Percentiles rank a stretch among this genome's conserved stretches.
These are phyloP conservation scores for Turritopsis rubra DNA, from an alignment of 30 jellyfish, hydroid and myxozoan species.

Conservation along the genomic window DNA sequence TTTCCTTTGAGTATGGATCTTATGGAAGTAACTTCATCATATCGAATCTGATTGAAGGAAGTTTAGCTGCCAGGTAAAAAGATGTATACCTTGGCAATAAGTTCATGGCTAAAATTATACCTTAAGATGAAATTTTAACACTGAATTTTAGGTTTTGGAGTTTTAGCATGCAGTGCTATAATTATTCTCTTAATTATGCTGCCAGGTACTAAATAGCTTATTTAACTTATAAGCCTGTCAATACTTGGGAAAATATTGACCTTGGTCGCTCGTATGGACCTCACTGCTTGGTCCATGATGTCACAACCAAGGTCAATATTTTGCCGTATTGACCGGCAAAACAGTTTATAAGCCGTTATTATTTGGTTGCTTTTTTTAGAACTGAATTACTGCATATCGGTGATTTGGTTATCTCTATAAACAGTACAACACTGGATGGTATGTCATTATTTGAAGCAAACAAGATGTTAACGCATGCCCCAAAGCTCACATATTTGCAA, in stretches of 20 bases:
- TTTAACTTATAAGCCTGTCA: too few species aligned
- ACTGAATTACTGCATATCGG: slow-evolving; percentile 56
- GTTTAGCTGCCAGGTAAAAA: slow-evolving; percentile 15
- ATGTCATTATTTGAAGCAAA: slow-evolving; percentile 51
- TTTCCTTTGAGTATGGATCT: neutral
- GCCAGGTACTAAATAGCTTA: too few species aligned
- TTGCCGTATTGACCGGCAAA: too few species aligned
- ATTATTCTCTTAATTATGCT: too few species aligned
- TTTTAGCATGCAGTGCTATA: too few species aligned
- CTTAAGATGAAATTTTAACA: too few species aligned
- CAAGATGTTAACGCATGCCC: slow-evolving; percentile 38
- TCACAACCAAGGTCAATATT: neutral
- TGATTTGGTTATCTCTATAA: slow-evolving; percentile 51
- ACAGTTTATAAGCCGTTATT: too few species aligned
- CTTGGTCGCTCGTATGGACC: too few species aligned
- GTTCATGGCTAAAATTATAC: too few species aligned
- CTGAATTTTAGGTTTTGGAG: too few species aligned
- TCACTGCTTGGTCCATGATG: too few species aligned
- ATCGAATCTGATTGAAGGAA: neutral
- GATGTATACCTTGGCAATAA: neutral
- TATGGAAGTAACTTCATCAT: neutral
- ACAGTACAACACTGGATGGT: slow-evolving; percentile 26
- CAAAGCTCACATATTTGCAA: slow-evolving; percentile 28
- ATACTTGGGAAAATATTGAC: too few species aligned
- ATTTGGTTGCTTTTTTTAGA: slow-evolving; percentile 26